Percentiles rank a stretch among this genome's conserved stretches.
These are phyloP conservation scores for Typhlichthys subterraneus DNA, from an alignment of 2,797 vertebrate species.

Conservation along the genomic window DNA sequence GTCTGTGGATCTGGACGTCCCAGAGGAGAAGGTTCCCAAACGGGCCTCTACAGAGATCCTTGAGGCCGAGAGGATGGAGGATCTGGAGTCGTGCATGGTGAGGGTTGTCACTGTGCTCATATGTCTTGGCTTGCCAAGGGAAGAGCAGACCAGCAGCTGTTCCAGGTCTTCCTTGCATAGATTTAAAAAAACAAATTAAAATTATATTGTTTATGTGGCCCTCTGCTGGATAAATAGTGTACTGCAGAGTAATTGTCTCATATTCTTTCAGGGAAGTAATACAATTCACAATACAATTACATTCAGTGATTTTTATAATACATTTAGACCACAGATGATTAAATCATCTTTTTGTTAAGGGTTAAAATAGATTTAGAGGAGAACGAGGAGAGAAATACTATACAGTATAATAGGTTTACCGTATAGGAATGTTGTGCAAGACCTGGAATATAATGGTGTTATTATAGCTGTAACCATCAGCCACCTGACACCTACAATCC, in stretches of 20 bases:
- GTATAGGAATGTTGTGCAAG: not conserved
- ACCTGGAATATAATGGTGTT: not conserved
- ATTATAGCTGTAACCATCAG: not conserved
- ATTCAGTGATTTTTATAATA: no score
- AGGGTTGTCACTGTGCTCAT: not conserved
- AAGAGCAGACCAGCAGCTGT: not conserved
- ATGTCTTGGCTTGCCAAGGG: not conserved
- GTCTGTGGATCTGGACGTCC: constrained; percentile 84
- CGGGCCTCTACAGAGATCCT: constrained; percentile 83
- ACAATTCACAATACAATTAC: no score
- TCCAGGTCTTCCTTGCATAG: not conserved
- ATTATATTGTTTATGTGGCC: not conserved
- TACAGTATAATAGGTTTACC: no score
- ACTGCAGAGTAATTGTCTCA: not conserved
- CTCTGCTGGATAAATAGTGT: not conserved
- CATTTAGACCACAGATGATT: no score
- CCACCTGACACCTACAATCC: not conserved
- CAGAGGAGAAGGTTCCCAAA: constrained; percentile 85
- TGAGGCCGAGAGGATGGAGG: constrained; percentile 91
- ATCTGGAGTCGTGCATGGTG: constrained; percentile 95
- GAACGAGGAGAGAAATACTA: no score
- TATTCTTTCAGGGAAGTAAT: no score
- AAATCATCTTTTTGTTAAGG: no score
- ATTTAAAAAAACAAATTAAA: not conserved
- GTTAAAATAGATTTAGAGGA: no score